These are phyloP conservation scores for Chrysopilus asiliformis DNA, from an alignment of 2,888 invertebrate genomes.

Conservation along the genomic window DNA sequence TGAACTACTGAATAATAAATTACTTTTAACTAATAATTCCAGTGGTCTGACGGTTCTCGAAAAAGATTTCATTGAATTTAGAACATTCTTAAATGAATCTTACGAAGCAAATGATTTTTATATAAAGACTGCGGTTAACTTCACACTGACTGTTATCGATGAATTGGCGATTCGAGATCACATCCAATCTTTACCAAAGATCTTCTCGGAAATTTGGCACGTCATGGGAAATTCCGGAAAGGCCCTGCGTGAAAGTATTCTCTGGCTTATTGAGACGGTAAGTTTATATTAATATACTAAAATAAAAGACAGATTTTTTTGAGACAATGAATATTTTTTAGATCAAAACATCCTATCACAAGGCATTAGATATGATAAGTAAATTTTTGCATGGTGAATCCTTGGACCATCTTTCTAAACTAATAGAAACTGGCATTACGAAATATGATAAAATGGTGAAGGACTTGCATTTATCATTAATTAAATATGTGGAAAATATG, in stretches of 20 bases:
- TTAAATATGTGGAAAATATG: slow-evolving; percentile 58
- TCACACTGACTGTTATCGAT: slow-evolving; percentile 55
- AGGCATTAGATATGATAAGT: slow-evolving; percentile 52
- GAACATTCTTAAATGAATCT: slow-evolving; percentile 57
- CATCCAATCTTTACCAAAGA: slow-evolving; percentile 63
- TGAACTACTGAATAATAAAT: no score
- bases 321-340: slow-evolving; percentile 28
- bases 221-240: slow-evolving; percentile 75
- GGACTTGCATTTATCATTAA: slow-evolving; percentile 52
- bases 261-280: slow-evolving; percentile 58
- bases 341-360: slow-evolving; percentile 56
- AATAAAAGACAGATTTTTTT: slow-evolving; percentile 16
- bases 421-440: slow-evolving; percentile 53
- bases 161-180: slow-evolving; percentile 65
- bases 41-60: slow-evolving; percentile 52
- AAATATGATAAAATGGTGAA: slow-evolving; percentile 69
- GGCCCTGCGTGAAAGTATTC: slow-evolving; percentile 59
- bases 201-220: slow-evolving; percentile 70
- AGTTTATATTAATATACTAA: neutral
- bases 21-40: neutral
- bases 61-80: slow-evolving; percentile 43
- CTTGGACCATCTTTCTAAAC: slow-evolving; percentile 52
- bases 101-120: slow-evolving; percentile 75
- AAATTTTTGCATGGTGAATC: slow-evolving; percentile 62
- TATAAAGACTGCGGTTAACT: slow-evolving; percentile 59